phyloP scores from a whole-genome alignment of 2,888 invertebrate genomes.

The Eupelmus urozonus region DNA sequence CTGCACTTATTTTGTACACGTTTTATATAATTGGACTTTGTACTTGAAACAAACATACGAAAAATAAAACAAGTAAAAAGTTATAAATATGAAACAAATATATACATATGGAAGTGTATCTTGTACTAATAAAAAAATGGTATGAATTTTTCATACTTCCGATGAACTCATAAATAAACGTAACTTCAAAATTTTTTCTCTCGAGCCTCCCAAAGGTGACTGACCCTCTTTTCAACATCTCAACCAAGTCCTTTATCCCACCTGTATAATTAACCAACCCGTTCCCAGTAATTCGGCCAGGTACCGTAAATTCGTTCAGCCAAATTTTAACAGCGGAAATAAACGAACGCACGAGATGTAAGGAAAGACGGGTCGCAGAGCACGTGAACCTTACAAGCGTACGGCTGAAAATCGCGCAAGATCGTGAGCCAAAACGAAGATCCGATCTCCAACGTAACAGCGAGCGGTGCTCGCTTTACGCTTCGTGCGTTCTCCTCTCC shows the following conservation, averaged over 20 bases:
- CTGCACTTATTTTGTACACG: slow-evolving; percentile 30
- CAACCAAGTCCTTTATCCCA: too few species aligned
- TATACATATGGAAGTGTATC: too few species aligned
- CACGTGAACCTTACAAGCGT: background rate
- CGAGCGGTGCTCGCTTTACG: slow-evolving; percentile 12
- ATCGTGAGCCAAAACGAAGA: slow-evolving; percentile 33
- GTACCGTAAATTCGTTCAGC: slow-evolving; percentile 18
- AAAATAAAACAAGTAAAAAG: background rate
- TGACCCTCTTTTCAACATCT: too few species aligned
- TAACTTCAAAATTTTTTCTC: too few species aligned
- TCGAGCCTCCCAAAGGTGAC: too few species aligned
- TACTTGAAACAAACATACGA: background rate
- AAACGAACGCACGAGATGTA: background rate
- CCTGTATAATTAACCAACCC: too few species aligned
- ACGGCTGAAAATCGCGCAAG: background rate
- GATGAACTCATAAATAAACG: too few species aligned
- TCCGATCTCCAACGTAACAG: slow-evolving; percentile 27
- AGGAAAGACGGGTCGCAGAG: background rate
- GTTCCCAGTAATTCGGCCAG: background rate
- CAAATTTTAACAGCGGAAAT: background rate
- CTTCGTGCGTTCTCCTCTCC: background rate
- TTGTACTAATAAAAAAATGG: too few species aligned
- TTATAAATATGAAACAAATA: too few species aligned
- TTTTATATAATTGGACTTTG: slow-evolving; percentile 2
- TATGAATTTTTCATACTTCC: too few species aligned